Base-by-base conservation (phyloP, 2,888 invertebrate species). In the Synanthedon formicaeformis region DNA sequence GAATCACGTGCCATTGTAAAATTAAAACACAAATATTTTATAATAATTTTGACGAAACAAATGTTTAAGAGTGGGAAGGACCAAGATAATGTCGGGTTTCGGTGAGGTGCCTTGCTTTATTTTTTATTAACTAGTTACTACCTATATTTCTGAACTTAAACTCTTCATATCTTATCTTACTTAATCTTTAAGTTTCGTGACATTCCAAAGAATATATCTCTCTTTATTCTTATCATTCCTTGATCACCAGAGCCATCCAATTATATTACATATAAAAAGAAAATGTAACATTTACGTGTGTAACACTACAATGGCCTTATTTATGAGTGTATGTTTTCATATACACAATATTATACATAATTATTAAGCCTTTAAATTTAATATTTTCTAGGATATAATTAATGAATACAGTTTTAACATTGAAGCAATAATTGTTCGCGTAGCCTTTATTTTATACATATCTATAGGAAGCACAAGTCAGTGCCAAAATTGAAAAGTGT, bases 131-230 rank as follows among this genome's bases (percentile, higher is more conserved):
- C 60, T 57, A 23, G 11, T 3, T 18, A 16, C 16, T 71, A 71
- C 71, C 64, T 63, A 63, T 65, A 60, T 59, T 61, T 61, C 54
- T 61, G 55, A 55, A 58, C 62, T 61, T 34, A 53, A 56, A 56
- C 58, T 63, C 51, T 53, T 56, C 55, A 56, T 56, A 50, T 56
- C 52, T 54, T 56, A 50, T 56, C 52, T 54, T 55, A 58, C 52
- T 51, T 56, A 41, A 55, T 57, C 54, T 58, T 55, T 56, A 55
- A 58, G 56, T 67, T 85, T 86, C 85, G 71, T 76, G 71, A 86
- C 85, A 86, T 86, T 86, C 86, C 86, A 86, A 83, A 81, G 79
- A 83, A 78, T 75, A 78, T 75, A 73, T 73, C 18, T 16, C 62
- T 75, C 69, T 75, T 75, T 73, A 70, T 69, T 70, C 65, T 73